Conservation (phyloP, 2,797 vertebrate species). For the Erethizon dorsatum region DNA sequence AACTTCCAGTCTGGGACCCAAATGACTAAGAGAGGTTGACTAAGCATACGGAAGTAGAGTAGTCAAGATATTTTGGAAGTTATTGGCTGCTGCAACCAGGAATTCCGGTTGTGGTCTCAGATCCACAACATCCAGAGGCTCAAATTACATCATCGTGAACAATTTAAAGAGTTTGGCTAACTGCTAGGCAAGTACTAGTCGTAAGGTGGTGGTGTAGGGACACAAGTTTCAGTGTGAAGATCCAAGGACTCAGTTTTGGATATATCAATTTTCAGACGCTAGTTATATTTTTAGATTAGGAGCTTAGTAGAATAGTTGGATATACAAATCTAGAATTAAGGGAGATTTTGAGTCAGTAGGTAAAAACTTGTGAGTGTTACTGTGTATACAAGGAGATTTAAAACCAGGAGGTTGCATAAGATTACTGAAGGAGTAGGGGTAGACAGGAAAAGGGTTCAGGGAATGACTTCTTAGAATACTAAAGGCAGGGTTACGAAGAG, state of each 20-base stretch:
- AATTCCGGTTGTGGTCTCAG: background rate
- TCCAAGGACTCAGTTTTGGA: background rate
- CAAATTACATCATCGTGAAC: background rate
- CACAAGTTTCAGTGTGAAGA: background rate
- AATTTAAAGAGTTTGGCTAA: background rate
- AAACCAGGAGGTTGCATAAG: background rate
- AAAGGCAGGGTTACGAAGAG: background rate
- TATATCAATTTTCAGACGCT: background rate
- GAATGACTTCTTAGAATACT: background rate
- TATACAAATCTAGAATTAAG: conserved; percentile 6
- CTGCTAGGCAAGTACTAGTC: background rate
- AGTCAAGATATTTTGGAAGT: background rate
- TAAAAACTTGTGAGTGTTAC: background rate
- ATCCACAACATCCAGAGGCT: background rate
- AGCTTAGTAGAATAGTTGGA: background rate
- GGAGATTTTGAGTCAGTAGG: background rate
- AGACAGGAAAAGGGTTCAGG: background rate
- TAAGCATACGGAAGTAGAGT: background rate
- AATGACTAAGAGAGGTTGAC: background rate
- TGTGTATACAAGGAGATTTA: background rate
- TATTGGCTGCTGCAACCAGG: background rate
- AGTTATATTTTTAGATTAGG: background rate
- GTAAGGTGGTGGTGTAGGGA: background rate
- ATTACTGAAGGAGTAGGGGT: background rate
- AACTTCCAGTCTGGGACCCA: background rate